phyloP scores from a whole-genome alignment of 2,113 vertebrate genomes.

The Monarcha castaneiventris region DNA sequence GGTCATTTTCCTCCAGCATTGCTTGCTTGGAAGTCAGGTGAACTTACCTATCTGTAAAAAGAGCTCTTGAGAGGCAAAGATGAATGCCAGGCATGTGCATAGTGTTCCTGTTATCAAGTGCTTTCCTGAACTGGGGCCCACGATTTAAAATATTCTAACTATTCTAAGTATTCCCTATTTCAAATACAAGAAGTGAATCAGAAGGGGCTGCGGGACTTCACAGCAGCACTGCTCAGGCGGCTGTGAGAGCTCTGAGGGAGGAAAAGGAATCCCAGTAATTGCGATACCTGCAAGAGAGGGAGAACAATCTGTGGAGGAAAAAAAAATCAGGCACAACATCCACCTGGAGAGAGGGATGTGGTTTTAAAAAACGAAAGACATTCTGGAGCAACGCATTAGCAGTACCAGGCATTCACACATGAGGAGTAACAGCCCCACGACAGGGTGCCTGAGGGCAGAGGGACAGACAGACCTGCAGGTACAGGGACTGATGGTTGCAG shows the following conservation, averaged over 20 bases:
- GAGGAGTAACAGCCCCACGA: background rate
- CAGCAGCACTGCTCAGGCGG: background rate
- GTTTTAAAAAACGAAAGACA: background rate
- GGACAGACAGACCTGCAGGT: background rate
- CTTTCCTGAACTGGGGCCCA: constrained; percentile 11
- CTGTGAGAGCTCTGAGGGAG: constrained; percentile 22
- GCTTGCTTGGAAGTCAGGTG: constrained; percentile 10
- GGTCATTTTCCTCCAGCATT: background rate
- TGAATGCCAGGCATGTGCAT: constrained; percentile 23
- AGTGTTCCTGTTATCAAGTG: constrained; percentile 36
- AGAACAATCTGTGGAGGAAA: background rate
- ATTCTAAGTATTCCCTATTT: constrained; percentile 30
- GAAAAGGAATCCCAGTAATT: constrained; percentile 38
- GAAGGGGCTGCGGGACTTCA: background rate
- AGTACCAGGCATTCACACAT: background rate
- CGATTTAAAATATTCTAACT: background rate
- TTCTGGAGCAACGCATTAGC: background rate
- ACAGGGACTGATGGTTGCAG: background rate
- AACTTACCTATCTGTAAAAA: constrained; percentile 11
- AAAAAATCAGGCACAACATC: background rate
- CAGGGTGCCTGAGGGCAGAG: background rate
- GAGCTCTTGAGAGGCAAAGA: background rate
- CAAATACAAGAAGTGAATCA: background rate
- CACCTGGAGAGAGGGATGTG: background rate
- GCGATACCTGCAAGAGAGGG: background rate